Conservation (phyloP, 2,113 vertebrate genomes). For the Podarcis muralis region DNA sequence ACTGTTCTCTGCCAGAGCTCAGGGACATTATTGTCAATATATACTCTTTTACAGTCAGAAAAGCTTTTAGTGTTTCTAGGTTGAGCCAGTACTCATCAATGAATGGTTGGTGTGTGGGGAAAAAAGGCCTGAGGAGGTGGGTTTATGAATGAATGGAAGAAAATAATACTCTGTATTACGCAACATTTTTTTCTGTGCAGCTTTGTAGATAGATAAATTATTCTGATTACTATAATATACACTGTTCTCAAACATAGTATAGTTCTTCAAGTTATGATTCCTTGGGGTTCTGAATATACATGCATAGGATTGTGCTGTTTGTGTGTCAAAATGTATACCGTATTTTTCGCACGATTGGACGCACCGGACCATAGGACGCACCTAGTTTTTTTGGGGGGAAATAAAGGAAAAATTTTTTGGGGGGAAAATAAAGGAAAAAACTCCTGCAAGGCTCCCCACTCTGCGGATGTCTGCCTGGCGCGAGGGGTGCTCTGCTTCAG, state of each 20-base stretch:
- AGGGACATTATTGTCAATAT: neutral
- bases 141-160: neutral
- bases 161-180: neutral
- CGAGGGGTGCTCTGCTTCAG: too few species aligned
- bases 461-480: too few species aligned
- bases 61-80: neutral
- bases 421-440: too few species aligned
- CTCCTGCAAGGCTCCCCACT: too few species aligned
- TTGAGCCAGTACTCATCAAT: conserved; percentile 3
- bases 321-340: neutral
- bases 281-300: too few species aligned
- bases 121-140: conserved; percentile 1
- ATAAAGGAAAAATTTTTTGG: too few species aligned
- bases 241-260: neutral
- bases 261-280: neutral
- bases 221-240: neutral
- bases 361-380: too few species aligned
- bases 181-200: neutral
- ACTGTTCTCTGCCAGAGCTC: neutral
- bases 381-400: too few species aligned
- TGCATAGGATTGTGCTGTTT: too few species aligned
- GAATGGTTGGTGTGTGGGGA: neutral
- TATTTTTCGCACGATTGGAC: too few species aligned
- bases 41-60: neutral
- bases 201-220: neutral